phyloP scores from a whole-genome alignment of 2,888 invertebrate genomes.

The Archaeoteleia sp. region DNA sequence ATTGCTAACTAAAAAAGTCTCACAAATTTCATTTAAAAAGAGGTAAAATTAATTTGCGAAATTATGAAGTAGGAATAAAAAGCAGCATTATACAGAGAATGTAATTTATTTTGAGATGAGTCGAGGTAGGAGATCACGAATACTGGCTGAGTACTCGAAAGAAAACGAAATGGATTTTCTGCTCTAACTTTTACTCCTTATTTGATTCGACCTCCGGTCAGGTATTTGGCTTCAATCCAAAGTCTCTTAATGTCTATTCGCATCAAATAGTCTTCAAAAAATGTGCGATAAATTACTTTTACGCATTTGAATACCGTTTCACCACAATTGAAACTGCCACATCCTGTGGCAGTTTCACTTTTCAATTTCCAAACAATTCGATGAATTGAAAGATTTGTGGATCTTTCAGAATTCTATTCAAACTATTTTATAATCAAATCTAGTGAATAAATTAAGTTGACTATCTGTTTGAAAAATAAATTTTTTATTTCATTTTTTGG shows the following conservation, averaged over 20 bases:
- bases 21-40: constrained; percentile 1
- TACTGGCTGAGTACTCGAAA: constrained; percentile 12
- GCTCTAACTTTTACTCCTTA: constrained; percentile 39
- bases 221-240: constrained; percentile 58
- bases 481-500: too few relatives aligned
- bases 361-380: neutral
- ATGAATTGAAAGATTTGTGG: neutral
- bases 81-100: constrained; percentile 12
- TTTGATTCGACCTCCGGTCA: constrained; percentile 50
- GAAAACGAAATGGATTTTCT: constrained; percentile 50
- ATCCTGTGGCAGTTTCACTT: neutral
- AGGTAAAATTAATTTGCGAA: constrained; percentile 23
- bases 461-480: too few relatives aligned
- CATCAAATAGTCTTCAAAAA: constrained; percentile 28
- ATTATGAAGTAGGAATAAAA: constrained; percentile 13
- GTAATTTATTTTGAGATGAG: constrained; percentile 41
- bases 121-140: constrained; percentile 18
- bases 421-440: too few relatives aligned
- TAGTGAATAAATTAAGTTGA: too few relatives aligned
- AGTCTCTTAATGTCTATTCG: constrained; percentile 56
- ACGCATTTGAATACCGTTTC: constrained; percentile 7
- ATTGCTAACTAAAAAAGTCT: constrained; percentile 1
- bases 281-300: constrained; percentile 15
- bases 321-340: neutral
- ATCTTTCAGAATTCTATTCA: too few relatives aligned